Percentiles rank a stretch among this genome's conserved stretches.
These are phyloP conservation scores for Drosophila meridionalis DNA, from an alignment of 2,888 invertebrate species.

Conservation along the genomic window DNA sequence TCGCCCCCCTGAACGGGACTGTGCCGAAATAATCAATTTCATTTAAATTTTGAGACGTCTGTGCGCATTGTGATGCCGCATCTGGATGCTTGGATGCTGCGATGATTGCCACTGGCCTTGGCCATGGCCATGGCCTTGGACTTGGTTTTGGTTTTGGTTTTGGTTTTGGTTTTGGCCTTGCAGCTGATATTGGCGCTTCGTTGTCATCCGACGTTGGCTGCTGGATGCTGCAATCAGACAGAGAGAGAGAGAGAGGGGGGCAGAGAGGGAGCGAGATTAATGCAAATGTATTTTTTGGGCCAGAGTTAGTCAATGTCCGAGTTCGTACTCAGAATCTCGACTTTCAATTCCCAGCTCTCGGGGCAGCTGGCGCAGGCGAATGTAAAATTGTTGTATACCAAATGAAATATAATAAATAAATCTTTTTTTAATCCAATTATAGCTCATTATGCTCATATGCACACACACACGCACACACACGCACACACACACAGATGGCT, in stretches of 20 bases:
- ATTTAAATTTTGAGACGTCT: conserved; percentile 74
- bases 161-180: conserved; percentile 33
- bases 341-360: conserved; percentile 3
- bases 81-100: conserved; percentile 7
- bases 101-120: conserved; percentile 5
- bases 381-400: conserved; percentile 36
- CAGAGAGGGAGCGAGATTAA: conserved; percentile 45
- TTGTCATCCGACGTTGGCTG: conserved; percentile 28
- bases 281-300: conserved; percentile 49
- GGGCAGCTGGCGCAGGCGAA: conserved; percentile 46
- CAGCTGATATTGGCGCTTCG: conserved; percentile 43
- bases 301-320: conserved; percentile 46
- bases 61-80: conserved; percentile 60
- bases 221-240: conserved; percentile 21
- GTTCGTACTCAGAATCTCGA: conserved; percentile 4
- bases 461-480: conserved; percentile 40
- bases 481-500: conserved; percentile 11
- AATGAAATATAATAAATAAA: conserved; percentile 74
- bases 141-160: neutral
- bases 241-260: neutral
- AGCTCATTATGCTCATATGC: conserved; percentile 79
- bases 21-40: conserved; percentile 68
- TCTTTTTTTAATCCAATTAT: conserved; percentile 81
- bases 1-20: conserved; percentile 33
- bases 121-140: conserved; percentile 8